These are phyloP conservation scores for Andricus quercusramuli DNA, from an alignment of 2,888 invertebrate species.

Conservation along the genomic window DNA sequence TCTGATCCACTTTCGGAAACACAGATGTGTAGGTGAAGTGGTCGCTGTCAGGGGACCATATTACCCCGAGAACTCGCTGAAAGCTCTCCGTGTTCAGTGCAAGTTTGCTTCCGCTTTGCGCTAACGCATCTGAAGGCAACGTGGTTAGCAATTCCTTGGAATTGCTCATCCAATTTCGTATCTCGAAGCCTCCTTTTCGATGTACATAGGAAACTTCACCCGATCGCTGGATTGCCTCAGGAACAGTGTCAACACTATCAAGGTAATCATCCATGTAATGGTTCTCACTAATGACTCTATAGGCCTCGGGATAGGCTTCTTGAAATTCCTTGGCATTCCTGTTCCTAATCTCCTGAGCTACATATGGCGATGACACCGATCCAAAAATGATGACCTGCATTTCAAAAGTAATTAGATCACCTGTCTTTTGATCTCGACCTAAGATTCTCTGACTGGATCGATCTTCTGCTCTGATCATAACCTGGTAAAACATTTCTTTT, in stretches of 20 bases:
- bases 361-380: too few relatives aligned
- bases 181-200: constrained; percentile 26
- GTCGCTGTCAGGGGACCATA: not conserved
- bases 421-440: constrained; percentile 13
- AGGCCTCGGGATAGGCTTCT: constrained; percentile 45
- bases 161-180: constrained; percentile 27
- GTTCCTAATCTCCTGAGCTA: too few relatives aligned
- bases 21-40: not conserved
- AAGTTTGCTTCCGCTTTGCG: not conserved
- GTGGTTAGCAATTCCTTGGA: not conserved
- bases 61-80: not conserved
- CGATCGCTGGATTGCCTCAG: constrained; percentile 2
- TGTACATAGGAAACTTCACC: constrained; percentile 16
- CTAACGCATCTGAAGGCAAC: not conserved
- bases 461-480: constrained; percentile 60
- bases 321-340: constrained; percentile 48
- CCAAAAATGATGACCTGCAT: not conserved
- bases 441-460: constrained; percentile 57
- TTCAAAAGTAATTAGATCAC: not conserved
- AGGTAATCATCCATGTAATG: constrained; percentile 60
- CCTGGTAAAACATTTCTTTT: constrained; percentile 68
- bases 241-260: constrained; percentile 44
- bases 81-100: not conserved
- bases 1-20: not conserved
- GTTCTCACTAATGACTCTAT: constrained; percentile 43